Base-by-base conservation (phyloP, 2,797 vertebrate species). In the Intellagama lesueurii region DNA sequence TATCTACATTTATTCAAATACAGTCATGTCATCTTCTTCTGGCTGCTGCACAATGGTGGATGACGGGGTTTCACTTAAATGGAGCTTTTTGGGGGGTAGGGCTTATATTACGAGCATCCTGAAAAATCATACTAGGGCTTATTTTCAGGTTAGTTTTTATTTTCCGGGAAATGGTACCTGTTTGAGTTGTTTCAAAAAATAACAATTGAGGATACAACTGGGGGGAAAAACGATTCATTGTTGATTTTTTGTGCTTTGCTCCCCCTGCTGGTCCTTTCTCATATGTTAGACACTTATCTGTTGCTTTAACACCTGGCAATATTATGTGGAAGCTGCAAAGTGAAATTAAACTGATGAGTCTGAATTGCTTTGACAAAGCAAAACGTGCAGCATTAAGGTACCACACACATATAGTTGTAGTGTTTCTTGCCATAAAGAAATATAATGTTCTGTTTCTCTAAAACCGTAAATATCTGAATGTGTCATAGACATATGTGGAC, bases 201-300 rank as follows among this genome's bases (percentile, higher is more conserved):
- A n/a, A 22, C 1, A 47, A 77, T 3, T 64, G 89, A 56, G 6
- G 47, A 81, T 5, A 7, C 35, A 16, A 5, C 17, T 60, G 26
- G 19, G 80, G 1, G 80, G 1, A 5, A 26, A 24, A 32, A 6
- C 3, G 0, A 14, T 35, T 72, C 44, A 16, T 4, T 0, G 0
- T 24, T 47, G 0, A 32, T 78, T 30, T 80, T 85, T 56, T 82
- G 87, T n/a, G 47, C 69, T 81, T 78, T 1, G 68, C 96, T 94
- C 95, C 95, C 96, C 94, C 95, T 96, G 93, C 94, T 93, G 96
- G 96, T 35, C 5, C 81, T 90, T 4, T 26, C 0, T 0, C 1
- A 3, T 40, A 30, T 73, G 7, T 52, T 56, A 77, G 17, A 30
- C 5, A 81, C 22, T 22, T 75, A 12, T 11, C 8, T n/a, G 4